These are phyloP conservation scores for Cantharis flavilabris DNA, from an alignment of 2,888 invertebrate genomes.

Conservation along the genomic window DNA sequence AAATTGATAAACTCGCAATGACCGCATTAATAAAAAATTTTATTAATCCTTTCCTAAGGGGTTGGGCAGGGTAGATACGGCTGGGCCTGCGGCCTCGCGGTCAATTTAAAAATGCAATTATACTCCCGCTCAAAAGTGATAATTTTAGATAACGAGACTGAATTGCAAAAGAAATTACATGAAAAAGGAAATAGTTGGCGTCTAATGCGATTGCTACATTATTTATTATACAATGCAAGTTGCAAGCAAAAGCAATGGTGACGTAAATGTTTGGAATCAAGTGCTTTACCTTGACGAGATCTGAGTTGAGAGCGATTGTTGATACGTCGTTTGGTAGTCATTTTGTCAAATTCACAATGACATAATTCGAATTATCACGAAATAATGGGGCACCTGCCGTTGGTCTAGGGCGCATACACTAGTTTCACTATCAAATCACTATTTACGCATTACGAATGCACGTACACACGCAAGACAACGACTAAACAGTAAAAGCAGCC, in stretches of 20 bases:
- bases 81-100: background rate
- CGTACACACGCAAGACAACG: background rate
- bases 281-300: background rate
- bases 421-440: background rate
- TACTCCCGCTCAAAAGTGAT: background rate
- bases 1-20: background rate
- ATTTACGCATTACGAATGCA: background rate
- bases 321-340: conserved; percentile 14
- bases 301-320: conserved; percentile 1
- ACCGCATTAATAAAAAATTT: background rate
- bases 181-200: background rate
- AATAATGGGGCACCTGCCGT: background rate
- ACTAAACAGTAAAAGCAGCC: conserved; percentile 3
- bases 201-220: background rate
- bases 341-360: background rate
- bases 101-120: background rate
- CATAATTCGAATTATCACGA: background rate
- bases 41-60: too few relatives aligned
- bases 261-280: background rate
- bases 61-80: too few relatives aligned
- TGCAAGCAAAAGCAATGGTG: background rate
- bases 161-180: background rate
- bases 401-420: background rate
- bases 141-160: background rate
- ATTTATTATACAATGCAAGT: background rate